phyloP scores from a whole-genome alignment of 2,888 invertebrate genomes.

The Scrobipalpa costella region DNA sequence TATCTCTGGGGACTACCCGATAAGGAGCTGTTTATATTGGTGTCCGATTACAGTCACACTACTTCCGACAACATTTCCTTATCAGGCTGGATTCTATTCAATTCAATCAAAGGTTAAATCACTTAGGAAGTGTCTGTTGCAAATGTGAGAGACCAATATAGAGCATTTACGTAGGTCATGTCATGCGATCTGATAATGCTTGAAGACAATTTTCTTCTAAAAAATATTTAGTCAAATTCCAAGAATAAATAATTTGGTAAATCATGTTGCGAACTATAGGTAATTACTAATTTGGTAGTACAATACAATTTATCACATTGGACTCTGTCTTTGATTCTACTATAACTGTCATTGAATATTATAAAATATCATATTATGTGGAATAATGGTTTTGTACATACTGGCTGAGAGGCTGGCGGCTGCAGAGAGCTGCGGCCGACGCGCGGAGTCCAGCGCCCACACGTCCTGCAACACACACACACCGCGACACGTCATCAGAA shows the following conservation, averaged over 20 bases:
- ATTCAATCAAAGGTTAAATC: not conserved
- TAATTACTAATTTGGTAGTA: no score
- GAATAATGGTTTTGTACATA: conserved; percentile 72
- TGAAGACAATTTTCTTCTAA: no score
- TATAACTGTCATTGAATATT: not conserved
- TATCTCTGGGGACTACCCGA: conserved; percentile 17
- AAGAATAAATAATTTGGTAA: no score
- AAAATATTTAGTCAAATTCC: no score
- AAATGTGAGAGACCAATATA: not conserved
- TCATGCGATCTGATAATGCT: no score
- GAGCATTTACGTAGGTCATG: no score
- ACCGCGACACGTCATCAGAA: not conserved
- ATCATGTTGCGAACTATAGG: no score
- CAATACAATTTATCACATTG: no score
- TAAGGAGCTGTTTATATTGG: conserved; percentile 17
- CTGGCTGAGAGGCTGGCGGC: conserved; percentile 87
- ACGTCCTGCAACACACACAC: conserved; percentile 57
- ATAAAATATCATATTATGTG: not conserved
- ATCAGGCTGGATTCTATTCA: not conserved
- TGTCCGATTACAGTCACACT: conserved; percentile 13
- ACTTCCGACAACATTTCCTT: conserved; percentile 16
- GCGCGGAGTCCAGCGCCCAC: conserved; percentile 63
- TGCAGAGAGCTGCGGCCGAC: conserved; percentile 81
- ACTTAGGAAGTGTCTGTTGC: not conserved
- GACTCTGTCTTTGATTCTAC: not conserved